Conservation (phyloP, 2,797 vertebrate genomes). For the Tenualosa ilisha region DNA sequence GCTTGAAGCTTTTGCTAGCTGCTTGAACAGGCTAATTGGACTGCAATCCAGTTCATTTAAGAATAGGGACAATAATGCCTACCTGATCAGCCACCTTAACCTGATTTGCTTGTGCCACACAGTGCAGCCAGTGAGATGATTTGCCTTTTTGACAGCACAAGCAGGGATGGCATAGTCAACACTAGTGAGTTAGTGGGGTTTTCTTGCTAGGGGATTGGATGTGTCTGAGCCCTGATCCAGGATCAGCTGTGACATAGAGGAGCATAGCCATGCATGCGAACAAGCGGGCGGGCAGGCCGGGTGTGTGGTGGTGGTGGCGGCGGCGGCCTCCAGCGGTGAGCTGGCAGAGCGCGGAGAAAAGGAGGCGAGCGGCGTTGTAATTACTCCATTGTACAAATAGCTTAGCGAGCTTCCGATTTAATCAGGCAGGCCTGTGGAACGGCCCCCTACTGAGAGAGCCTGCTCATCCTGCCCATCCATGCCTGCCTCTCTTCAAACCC, state of each 20-base stretch:
- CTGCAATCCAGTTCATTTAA: not conserved
- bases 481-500: not conserved
- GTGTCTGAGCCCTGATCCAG: not conserved
- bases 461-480: slow-evolving; percentile 5
- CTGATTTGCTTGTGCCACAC: too few relatives aligned
- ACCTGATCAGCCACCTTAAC: not conserved
- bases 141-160: not conserved
- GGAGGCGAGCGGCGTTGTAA: slow-evolving; percentile 44
- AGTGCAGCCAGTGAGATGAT: not conserved
- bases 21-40: not conserved
- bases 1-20: not conserved
- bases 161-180: not conserved
- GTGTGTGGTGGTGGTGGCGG: not conserved
- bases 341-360: slow-evolving; percentile 29
- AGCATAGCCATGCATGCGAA: not conserved
- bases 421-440: slow-evolving; percentile 43
- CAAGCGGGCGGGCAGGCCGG: not conserved
- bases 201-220: not conserved
- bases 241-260: not conserved
- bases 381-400: slow-evolving; percentile 52
- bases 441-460: slow-evolving; percentile 41
- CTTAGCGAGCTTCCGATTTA: slow-evolving; percentile 52
- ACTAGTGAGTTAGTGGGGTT: not conserved
- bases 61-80: not conserved
- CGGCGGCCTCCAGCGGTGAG: slow-evolving; percentile 26